Conservation (phyloP, 92 coral and sea anemone genomes). For the Parazoanthus atlanticus region DNA sequence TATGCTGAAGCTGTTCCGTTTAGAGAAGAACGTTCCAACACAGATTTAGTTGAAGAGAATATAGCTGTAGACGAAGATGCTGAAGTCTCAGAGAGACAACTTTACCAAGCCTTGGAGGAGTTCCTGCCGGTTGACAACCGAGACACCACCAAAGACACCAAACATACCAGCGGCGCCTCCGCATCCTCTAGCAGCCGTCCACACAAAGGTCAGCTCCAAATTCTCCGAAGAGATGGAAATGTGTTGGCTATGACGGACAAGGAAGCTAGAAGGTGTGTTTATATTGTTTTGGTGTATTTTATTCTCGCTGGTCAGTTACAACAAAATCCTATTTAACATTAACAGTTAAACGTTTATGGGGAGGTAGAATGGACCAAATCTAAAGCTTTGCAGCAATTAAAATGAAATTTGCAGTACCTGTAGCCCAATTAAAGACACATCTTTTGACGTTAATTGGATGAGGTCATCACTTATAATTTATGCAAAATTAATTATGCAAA, state of each 20-base stretch:
- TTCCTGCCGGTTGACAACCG: conserved; percentile 38
- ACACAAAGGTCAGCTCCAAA: not conserved
- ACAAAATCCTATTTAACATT: too few species aligned
- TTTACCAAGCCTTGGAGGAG: conserved; percentile 64
- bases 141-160: not conserved
- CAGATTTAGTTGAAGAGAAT: conserved; percentile 30
- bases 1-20: not conserved
- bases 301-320: not conserved
- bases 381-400: too few species aligned
- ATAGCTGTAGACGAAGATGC: conserved; percentile 79
- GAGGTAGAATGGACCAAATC: too few species aligned
- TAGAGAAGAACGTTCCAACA: conserved; percentile 31
- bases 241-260: conserved; percentile 13
- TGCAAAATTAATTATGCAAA: too few species aligned
- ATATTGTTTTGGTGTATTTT: not conserved
- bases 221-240: not conserved
- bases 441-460: too few species aligned
- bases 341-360: too few species aligned
- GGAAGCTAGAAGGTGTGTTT: conserved; percentile 33
- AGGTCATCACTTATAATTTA: too few species aligned
- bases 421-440: too few species aligned
- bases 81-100: conserved; percentile 68
- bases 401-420: too few species aligned
- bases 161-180: not conserved
- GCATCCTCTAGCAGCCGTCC: not conserved